Conservation (phyloP, 2,888 invertebrate genomes). For the Spisula solida region DNA sequence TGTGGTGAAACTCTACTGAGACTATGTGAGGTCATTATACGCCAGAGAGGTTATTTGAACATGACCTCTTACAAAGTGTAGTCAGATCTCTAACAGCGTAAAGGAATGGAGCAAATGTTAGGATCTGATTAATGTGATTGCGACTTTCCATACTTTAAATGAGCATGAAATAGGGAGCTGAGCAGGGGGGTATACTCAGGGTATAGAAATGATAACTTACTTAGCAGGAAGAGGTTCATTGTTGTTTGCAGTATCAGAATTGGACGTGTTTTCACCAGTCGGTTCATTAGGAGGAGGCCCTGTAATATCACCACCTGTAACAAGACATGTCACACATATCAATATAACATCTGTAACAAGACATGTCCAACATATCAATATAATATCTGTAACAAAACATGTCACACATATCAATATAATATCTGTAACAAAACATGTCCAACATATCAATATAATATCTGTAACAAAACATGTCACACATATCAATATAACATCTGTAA, state of each 20-base stretch:
- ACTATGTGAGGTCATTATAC: too few relatives aligned
- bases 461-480: background rate
- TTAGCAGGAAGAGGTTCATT: slow-evolving; percentile 78
- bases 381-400: slow-evolving; percentile 15
- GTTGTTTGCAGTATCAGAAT: slow-evolving; percentile 65
- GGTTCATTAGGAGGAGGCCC: slow-evolving; percentile 52
- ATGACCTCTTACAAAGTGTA: too few relatives aligned
- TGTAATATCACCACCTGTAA: slow-evolving; percentile 30
- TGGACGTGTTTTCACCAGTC: slow-evolving; percentile 50
- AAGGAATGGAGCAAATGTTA: too few relatives aligned
- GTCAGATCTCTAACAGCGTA: too few relatives aligned
- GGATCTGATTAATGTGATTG: too few relatives aligned
- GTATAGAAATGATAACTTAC: slow-evolving; percentile 64
- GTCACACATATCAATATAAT: too few relatives aligned
- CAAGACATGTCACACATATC: background rate
- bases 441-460: too few relatives aligned
- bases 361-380: background rate
- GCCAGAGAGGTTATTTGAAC: too few relatives aligned
- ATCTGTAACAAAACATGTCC: slow-evolving; percentile 7
- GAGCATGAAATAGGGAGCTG: too few relatives aligned
- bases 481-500: slow-evolving; percentile 27
- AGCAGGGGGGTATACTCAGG: too few relatives aligned
- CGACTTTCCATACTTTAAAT: too few relatives aligned
- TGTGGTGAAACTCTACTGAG: too few relatives aligned
- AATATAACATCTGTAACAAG: background rate